Base-by-base conservation (phyloP, 2,888 invertebrate genomes). In the Drosophila mercatorum region DNA sequence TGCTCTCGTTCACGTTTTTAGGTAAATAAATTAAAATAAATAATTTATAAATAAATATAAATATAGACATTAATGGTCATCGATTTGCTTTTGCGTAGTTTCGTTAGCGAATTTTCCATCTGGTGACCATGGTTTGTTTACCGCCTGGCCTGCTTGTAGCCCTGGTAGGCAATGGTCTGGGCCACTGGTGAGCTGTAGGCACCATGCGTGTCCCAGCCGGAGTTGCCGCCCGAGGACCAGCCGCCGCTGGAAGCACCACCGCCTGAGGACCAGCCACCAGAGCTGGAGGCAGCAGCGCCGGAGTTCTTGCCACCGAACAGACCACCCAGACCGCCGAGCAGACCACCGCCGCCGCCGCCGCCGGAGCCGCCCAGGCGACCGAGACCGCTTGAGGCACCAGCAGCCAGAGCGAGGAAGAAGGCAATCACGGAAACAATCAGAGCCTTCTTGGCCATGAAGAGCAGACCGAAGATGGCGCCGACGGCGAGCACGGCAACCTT, bases 381-480 rank as follows among this genome's bases (percentile, higher is more conserved):
- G 55, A 92, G 78, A 67, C 91, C 90, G 74, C 91, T 91, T 57
- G 91, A 89, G 8, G 93, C 89, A 58, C 92, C 92, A 53, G 91
- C 93, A 91, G 94, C 94, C 59, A 94, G 93, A 28, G 95, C 94
- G 81, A 95, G 92, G 81, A 94, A 93, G 80, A 95, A 93, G 4
- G 95, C 95, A 73, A 95, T 92, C 64, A 95, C 89, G 8, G 95
- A 94, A 2, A 94, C 94, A 75, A 95, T 87, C 78, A 95, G 92
- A 59, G 95, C 95, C 89, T 95, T 95, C 93, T 95, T 95, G 80
- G 95, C 95, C 82, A 95, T 91, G 72, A 95, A 91, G 52, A 94
- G 94, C 75, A 95, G 93, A 56, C 93, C 94, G 89, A 95, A 93
- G 92, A 94, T 94, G 31, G 94, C 93, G 58, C 95, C 92, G 51